Base-by-base conservation (phyloP, 1,140 invertebrate species). In the Hylaeus anthracinus region DNA sequence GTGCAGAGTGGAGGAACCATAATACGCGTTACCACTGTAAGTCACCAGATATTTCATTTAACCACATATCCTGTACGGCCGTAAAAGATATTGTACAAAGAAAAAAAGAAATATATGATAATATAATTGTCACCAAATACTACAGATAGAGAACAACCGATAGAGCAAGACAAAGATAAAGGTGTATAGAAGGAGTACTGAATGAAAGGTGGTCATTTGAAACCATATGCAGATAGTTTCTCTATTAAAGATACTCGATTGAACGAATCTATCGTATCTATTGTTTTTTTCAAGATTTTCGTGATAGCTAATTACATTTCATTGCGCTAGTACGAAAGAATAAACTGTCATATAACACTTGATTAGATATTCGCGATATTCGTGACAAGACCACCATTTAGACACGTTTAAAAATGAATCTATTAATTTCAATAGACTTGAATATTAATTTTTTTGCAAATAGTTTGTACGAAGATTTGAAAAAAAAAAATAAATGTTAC, bases 21-120 rank as follows among this genome's bases (percentile, higher is more conserved):
- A 88, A 90, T 84, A 90, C 74, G 90, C 84, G 89, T 88, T 88
- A 90, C 88, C 90, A 92, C 90, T 92, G 90, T 71, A 92, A 92
- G 86, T 84, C 88, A 91, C 88, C 66, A 90, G 66, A 90, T 61
- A 90, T 70, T 84, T 91, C 86, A 84, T 60, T 87, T 75, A 67
- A 84, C 64, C 74, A 65, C 10, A 66, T 75, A 74, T 73, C 70
- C 61, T 82, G 45, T 74, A 58, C 48, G 72, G 26, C 51, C 39
- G 45, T 64, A 82, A 79, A 72, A 86, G 72, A 82, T 72, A 60
- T 60, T 43, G 75, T 56, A 63, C 48, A 65, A 60, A 12, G 67
- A 71, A 39, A 58, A 55, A 65, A 55, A 12, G 72, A 71, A 39
- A 58, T 14, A 45, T 76, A 51, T 55, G 58, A 41, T 76, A 72